Evolutionary conservation across 2,113 vertebrate species (phyloP).

Genomic region (Limanda limanda): DNA sequence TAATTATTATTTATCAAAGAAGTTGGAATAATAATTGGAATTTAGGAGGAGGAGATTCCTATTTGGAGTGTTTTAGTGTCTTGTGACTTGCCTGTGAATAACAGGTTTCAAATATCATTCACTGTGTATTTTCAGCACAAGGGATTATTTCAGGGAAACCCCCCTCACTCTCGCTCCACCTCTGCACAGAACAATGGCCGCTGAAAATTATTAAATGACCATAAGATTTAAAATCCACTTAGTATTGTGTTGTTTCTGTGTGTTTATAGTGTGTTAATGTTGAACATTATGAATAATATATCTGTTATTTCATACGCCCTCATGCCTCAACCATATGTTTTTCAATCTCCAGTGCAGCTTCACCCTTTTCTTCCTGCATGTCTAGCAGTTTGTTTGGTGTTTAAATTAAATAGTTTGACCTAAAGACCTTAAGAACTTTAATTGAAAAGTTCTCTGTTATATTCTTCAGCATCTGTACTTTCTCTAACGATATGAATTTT

Average conservation of each 20-base stretch:
- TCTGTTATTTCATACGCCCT: background rate
- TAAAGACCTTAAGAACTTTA: background rate
- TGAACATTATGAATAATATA: background rate
- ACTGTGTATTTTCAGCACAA: conserved; percentile 39
- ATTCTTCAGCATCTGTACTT: background rate
- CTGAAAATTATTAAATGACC: background rate
- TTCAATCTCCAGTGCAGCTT: too few species aligned
- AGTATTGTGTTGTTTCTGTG: background rate
- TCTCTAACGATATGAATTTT: background rate
- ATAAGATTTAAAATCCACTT: background rate
- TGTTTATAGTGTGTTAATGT: background rate
- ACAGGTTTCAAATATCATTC: conserved; percentile 36
- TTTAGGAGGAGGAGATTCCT: conserved; percentile 25
- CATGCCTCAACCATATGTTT: background rate
- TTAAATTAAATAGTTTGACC: too few species aligned
- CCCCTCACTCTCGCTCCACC: conserved; percentile 34
- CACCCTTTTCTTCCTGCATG: too few species aligned
- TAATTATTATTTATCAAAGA: conserved; percentile 22
- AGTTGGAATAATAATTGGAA: conserved; percentile 13
- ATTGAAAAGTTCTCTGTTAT: background rate
- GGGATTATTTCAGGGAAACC: conserved; percentile 38
- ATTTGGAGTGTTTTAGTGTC: conserved; percentile 15
- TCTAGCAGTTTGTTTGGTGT: too few species aligned
- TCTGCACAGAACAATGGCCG: conserved; percentile 16
- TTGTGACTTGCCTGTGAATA: conserved; percentile 31